Base-by-base conservation (phyloP, 2,113 vertebrate genomes). In the Columba livia region DNA sequence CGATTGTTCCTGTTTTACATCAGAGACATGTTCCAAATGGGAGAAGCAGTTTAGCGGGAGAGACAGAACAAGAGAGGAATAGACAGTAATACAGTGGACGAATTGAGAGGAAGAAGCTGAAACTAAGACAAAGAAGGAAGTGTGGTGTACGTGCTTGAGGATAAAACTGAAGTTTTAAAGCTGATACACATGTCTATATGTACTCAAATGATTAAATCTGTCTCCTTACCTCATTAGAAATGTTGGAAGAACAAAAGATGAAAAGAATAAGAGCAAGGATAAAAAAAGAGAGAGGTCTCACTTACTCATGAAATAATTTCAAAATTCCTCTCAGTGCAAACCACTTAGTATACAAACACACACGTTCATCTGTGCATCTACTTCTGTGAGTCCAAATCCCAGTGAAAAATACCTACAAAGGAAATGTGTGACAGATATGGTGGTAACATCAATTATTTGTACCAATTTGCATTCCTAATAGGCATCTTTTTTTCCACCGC, bases 321-420 rank as follows among this genome's bases (percentile, higher is more conserved):
- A 29, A 36, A 42, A 10, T 42, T 67, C 15, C 66, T 51, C 29
- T 74, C 12, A 34, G 15, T 44, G 47, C 4, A 32, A 77, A 80
- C 3, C 5, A 42, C 8, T 21, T 66, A 51, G 3, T 32, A 42
- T 20, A 10, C 17, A 47, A 58, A 42, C 12, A 60, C 15, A 23
- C 10, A 34, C 0, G 0, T 48, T 60, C 20, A 26, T 26, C 3
- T 28, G 3, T 11, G 1, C 34, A 24, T 51, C 7, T 48, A 11
- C 60, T 91, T 62, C 62, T 29, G 32, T 28, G 23, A 4, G 5
- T 85, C 29, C 15, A 90, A 6, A 9, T 73, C 0, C 0, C 11
- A 61, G 9, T 40, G 40, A 80, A 58, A 88, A 42, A 20, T 61
- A 32, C 7, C 11, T 53, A 19, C 6, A 53, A 56, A 83, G 6